These are phyloP conservation scores for Epirrhoe tristata DNA, from an alignment of 2,888 invertebrate genomes.

Conservation along the genomic window DNA sequence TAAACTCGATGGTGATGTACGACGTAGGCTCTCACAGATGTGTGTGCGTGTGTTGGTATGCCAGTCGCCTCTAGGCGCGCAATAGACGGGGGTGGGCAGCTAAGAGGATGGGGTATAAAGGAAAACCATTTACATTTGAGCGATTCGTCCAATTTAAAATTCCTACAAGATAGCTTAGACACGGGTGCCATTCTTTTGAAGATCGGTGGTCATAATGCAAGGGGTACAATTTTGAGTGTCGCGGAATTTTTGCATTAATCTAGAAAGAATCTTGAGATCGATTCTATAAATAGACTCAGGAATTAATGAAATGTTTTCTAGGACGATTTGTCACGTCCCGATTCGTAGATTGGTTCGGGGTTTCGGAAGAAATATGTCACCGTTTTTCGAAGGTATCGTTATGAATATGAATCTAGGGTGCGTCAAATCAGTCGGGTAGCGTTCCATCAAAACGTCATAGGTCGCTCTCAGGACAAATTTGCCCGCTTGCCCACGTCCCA, in stretches of 20 bases:
- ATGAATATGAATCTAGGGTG: slow-evolving; percentile 83
- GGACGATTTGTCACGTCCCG: slow-evolving; percentile 56
- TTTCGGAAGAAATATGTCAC: slow-evolving; percentile 68
- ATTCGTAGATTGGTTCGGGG: slow-evolving; percentile 56
- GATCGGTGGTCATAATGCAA: slow-evolving; percentile 72
- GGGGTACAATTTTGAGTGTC: slow-evolving; percentile 63
- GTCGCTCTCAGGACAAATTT: slow-evolving; percentile 84
- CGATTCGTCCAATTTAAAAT: slow-evolving; percentile 87
- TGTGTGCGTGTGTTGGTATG: slow-evolving; percentile 83
- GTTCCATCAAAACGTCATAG: slow-evolving; percentile 85
- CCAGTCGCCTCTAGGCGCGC: slow-evolving; percentile 84
- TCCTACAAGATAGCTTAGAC: slow-evolving; percentile 86
- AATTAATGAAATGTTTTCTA: slow-evolving; percentile 56
- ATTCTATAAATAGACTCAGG: slow-evolving; percentile 39
- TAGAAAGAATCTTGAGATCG: slow-evolving; percentile 7
- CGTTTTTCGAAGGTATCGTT: slow-evolving; percentile 72
- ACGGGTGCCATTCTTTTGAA: slow-evolving; percentile 85
- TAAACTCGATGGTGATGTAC: slow-evolving; percentile 71
- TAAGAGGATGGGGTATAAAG: slow-evolving; percentile 85
- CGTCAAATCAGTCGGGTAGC: slow-evolving; percentile 79
- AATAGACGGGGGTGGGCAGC: slow-evolving; percentile 82
- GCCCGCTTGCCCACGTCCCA: slow-evolving; percentile 84
- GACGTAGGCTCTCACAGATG: slow-evolving; percentile 73
- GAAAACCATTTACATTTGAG: slow-evolving; percentile 87
- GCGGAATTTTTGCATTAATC: slow-evolving; percentile 32